These are phyloP conservation scores for Leptopilina drosophilae DNA, from an alignment of 2,888 invertebrate species.

Conservation along the genomic window DNA sequence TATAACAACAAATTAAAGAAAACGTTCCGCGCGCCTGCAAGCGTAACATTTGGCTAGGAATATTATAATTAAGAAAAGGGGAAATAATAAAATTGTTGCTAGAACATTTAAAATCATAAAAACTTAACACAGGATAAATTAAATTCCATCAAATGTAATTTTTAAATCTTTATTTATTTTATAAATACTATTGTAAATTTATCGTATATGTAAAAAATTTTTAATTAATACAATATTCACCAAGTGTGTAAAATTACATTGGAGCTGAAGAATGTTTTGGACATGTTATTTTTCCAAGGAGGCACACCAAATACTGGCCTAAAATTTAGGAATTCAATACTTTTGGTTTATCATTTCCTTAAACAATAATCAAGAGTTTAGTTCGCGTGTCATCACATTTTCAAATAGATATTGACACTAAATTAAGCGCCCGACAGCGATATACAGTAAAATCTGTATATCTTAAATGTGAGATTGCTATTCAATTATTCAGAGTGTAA, in stretches of 20 bases:
- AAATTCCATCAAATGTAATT: background rate
- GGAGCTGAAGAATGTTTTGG: slow-evolving; percentile 12
- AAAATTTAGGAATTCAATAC: slow-evolving; percentile 22
- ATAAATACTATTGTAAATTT: slow-evolving; percentile 34
- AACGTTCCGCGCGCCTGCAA: no score
- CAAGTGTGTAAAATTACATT: background rate
- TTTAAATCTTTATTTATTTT: slow-evolving; percentile 34
- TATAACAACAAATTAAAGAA: no score
- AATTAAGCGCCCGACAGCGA: slow-evolving; percentile 17
- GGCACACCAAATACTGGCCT: slow-evolving; percentile 11
- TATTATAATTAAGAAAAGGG: no score
- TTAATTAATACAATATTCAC: slow-evolving; percentile 12
- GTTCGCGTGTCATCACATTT: slow-evolving; percentile 9
- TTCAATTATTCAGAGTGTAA: slow-evolving; percentile 7
- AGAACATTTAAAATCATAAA: no score
- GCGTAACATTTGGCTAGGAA: no score
- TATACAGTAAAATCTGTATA: background rate
- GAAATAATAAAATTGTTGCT: no score
- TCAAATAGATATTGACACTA: background rate
- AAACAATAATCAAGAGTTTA: slow-evolving; percentile 15
- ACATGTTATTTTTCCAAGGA: background rate
- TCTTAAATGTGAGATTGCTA: slow-evolving; percentile 6
- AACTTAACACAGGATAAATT: background rate
- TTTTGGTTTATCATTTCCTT: slow-evolving; percentile 22
- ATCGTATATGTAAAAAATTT: slow-evolving; percentile 28